These are phyloP conservation scores for Leucoraja ocellata DNA, from an alignment of 2,797 vertebrate genomes.

Conservation along the genomic window DNA sequence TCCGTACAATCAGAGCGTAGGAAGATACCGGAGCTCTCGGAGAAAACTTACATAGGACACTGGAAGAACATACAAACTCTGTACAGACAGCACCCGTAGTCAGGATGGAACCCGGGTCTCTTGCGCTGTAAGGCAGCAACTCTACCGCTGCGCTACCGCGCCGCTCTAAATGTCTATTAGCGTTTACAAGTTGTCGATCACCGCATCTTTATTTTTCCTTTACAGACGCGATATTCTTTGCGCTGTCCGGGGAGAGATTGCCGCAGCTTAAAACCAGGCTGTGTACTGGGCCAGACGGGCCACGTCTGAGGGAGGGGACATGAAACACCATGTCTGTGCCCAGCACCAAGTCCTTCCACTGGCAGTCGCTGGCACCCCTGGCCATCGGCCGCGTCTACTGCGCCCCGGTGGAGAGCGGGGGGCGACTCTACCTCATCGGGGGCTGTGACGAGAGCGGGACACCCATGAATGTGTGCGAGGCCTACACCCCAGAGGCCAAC, in stretches of 20 bases:
- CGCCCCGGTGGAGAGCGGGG: conserved; percentile 74
- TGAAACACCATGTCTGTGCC: conserved; percentile 68
- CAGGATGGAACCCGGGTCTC: too few species aligned
- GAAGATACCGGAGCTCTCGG: too few species aligned
- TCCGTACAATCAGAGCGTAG: too few species aligned
- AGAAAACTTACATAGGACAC: too few species aligned
- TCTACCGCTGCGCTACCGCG: too few species aligned
- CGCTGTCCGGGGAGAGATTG: neutral
- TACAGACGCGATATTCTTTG: neutral
- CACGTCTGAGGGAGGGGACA: neutral
- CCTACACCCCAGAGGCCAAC: conserved; percentile 84
- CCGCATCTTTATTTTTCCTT: neutral
- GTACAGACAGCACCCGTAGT: too few species aligned
- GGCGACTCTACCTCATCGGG: conserved; percentile 84
- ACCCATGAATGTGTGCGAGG: conserved; percentile 74
- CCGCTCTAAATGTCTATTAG: neutral
- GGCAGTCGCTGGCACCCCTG: conserved; percentile 80
- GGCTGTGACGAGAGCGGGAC: conserved; percentile 80
- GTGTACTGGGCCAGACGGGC: neutral
- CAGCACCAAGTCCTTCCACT: conserved; percentile 78
- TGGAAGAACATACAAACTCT: too few species aligned
- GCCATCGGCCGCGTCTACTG: conserved; percentile 82
- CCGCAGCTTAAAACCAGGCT: neutral
- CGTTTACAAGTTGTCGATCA: neutral
- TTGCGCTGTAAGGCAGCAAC: too few species aligned